phyloP scores from a whole-genome alignment of 35 echinoderm and acorn worm species.

The Ophioderma brevispina region DNA sequence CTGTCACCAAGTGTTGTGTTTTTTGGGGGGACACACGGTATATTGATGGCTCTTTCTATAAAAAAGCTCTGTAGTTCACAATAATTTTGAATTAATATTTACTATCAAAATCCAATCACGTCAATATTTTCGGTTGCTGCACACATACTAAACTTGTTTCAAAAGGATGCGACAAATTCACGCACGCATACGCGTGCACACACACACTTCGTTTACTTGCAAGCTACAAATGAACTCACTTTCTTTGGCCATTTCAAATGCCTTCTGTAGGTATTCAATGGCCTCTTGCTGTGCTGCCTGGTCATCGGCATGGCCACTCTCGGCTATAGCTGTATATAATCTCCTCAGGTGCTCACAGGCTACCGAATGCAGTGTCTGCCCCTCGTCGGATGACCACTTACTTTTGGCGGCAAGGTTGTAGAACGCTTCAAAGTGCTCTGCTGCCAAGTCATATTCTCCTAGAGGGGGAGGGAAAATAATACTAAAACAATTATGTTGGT shows the following conservation, averaged over 20 bases:
- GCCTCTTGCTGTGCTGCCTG: constrained; percentile 65
- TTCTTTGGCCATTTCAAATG: constrained; percentile 99
- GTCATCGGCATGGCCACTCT: constrained; percentile 53
- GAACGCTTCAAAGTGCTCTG: constrained; percentile 86
- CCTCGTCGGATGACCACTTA: constrained; percentile 72
- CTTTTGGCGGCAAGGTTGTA: constrained; percentile 59
- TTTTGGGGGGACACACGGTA: too few species aligned
- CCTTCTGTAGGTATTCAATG: constrained; percentile 80
- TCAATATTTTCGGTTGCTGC: too few species aligned
- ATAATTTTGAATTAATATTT: too few species aligned
- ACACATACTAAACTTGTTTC: too few species aligned
- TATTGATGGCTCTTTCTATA: too few species aligned
- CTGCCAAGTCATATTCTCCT: constrained; percentile 73
- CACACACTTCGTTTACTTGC: too few species aligned
- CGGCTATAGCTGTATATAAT: constrained; percentile 88
- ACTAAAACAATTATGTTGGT: too few species aligned
- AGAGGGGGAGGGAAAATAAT: too few species aligned
- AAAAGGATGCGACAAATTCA: background rate
- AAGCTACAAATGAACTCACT: constrained; percentile 55
- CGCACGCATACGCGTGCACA: too few species aligned
- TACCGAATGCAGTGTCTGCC: constrained; percentile 62
- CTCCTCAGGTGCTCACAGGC: constrained; percentile 93
- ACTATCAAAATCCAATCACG: too few species aligned
- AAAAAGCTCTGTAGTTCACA: too few species aligned
- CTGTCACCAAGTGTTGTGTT: too few species aligned